Conservation (phyloP, 2,888 invertebrate genomes). For the Dynastes tityus region DNA sequence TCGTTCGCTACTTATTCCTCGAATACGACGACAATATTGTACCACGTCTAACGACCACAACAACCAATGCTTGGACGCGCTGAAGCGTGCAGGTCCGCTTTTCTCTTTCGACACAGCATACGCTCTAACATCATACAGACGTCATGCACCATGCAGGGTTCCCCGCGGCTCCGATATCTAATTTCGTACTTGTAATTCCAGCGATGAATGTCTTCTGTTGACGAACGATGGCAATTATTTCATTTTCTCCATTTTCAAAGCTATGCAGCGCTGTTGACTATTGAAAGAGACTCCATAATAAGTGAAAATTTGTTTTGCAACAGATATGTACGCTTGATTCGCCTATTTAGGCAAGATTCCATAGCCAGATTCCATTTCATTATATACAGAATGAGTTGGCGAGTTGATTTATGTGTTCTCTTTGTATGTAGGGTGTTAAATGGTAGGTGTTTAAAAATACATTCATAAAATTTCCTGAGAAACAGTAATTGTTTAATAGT, state of each 20-base stretch:
- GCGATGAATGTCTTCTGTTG: slow-evolving; percentile 3
- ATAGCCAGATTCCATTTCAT: too few relatives aligned
- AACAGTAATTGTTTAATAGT: too few relatives aligned
- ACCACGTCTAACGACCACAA: too few relatives aligned
- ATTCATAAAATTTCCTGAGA: too few relatives aligned
- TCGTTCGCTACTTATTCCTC: not conserved
- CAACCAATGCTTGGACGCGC: not conserved
- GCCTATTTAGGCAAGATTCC: too few relatives aligned
- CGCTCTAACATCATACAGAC: not conserved
- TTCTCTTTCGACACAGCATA: not conserved
- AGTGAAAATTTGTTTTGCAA: too few relatives aligned
- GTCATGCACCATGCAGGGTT: not conserved
- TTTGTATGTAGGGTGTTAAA: too few relatives aligned
- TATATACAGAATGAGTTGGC: too few relatives aligned
- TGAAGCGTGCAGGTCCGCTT: not conserved
- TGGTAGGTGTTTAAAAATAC: too few relatives aligned
- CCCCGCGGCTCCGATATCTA: slow-evolving; percentile 5
- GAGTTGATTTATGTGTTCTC: too few relatives aligned
- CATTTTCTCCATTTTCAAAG: not conserved
- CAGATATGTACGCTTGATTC: too few relatives aligned
- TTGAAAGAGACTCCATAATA: too few relatives aligned
- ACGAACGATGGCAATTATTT: not conserved
- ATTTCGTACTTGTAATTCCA: slow-evolving; percentile 9
- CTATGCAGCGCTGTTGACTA: not conserved
- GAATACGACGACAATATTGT: not conserved